Base-by-base conservation (phyloP, 53 echinoderm and acorn worm genomes). In the Astropecten irregularis region DNA sequence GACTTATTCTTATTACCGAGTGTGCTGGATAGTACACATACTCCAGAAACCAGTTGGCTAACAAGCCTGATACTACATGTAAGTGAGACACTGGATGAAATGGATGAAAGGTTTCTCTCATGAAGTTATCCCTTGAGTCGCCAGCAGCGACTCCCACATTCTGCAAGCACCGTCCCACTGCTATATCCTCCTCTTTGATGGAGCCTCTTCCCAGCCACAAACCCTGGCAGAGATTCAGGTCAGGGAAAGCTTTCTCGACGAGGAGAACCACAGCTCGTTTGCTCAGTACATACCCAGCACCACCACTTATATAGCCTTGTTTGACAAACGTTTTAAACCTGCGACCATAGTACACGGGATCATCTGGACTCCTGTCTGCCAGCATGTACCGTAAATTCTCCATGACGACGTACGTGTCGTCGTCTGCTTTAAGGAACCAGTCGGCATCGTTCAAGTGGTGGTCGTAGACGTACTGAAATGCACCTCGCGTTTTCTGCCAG, bases 361-460 rank as follows among this genome's bases (percentile, higher is more conserved):
- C 42, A 18, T 67, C 38, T 8, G 93, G 87, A 46, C 74, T 54
- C 37, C 93, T 89, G 26, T 71, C 63, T 0, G 93, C 89, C 8
- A 96, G 57, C 42, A 96, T 82, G 71, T 93, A 91, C 15, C 96
- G 86, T 23, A 96, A 59, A 76, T 96, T 96, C 61, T 96, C 96
- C 5, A 91, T 69, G 4, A 96, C 82, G 22, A 96, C 84, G 53
- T 84, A 93, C 0, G 93, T 96, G 54, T 96, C 93, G 40, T 93
- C 96, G 27, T 96, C 96, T 23, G 93, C 96, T 66, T 96, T 96
- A 23, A 96, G 51, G 54, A 96, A 96, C 96, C 96, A 96, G 66
- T 96, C 96, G 0, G 91, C 93, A 28, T 93, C 85, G 25, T 96
- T 52, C 2, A 96, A 59, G 33, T 93, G 67, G 32, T 96, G 60